Evolutionary conservation across 2,888 invertebrate genomes (phyloP), one percentile per base, ranked within the genome.

Genomic region (Heliconius cydno): DNA sequence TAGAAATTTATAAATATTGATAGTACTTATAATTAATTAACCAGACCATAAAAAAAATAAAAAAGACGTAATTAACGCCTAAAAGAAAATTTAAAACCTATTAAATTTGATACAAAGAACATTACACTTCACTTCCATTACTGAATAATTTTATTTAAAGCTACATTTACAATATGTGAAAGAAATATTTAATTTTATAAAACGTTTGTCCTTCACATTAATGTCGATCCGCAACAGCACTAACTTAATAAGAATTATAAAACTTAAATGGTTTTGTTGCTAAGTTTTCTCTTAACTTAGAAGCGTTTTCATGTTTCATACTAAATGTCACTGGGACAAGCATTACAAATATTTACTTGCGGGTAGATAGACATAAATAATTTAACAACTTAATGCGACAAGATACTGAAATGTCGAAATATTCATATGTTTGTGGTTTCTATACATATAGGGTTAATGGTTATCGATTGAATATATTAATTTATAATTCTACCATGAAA

Each of bases 271-370:
- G 68, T 70, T 70, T 25, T 41, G 13, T 70, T 63, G 25, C n/a
- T 75, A 75, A 75, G 75, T 75, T 75, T 46, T 65, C 63, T 65
- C 38, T 75, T 75, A 41, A 75, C 25, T 41, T 75, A 75, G 75
- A 75, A 75, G 75, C 75, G 41, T 75, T 75, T 41, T 30, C 75
- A 65, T 75, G 75, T 75, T 63, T 75, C 25, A 41, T 75, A 75
- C 65, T 25, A 75, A 75, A 75, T 63, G 75, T 41, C 75, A 19
- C 41, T 28, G 65, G 38, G 41, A 46, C 25, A 65, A 63, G 25
- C 25, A 65, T 75, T 75, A 34, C 19, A 75, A 75, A 75, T 41
- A 75, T 65, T 63, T 41, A 38, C 25, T 75, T 65, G 63, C 41
- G 19, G 38, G 12, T 25, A 63, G 7, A 38, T 41, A 73, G 34